Conservation (phyloP, 2,888 invertebrate species). For the Caenorhabditis macrosperma region DNA sequence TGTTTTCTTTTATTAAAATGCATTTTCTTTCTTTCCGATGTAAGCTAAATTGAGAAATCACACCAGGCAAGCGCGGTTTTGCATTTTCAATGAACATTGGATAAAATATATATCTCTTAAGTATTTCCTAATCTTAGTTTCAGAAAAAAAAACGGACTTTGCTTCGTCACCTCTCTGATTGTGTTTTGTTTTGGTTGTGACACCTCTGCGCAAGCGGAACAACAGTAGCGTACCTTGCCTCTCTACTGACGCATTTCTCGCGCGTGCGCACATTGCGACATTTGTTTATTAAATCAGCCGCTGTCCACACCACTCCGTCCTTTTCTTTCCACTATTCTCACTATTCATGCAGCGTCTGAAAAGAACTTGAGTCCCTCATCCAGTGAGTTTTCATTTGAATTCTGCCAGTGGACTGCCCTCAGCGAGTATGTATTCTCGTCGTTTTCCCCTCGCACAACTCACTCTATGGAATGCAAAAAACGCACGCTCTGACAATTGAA, state of each 20-base stretch:
- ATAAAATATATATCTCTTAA: no score
- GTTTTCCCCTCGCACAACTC: background rate
- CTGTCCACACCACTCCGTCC: background rate
- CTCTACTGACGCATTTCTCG: conserved; percentile 20
- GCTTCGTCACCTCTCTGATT: background rate
- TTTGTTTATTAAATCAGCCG: conserved; percentile 33
- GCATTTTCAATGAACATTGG: no score
- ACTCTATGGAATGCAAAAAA: background rate
- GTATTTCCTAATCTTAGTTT: no score
- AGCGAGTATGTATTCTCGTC: no score
- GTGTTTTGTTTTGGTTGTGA: background rate
- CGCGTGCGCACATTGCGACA: background rate
- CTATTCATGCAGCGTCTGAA: background rate
- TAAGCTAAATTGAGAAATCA: no score
- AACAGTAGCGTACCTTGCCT: background rate
- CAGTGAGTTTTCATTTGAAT: conserved; percentile 13
- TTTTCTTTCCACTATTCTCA: background rate
- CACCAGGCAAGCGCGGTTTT: no score
- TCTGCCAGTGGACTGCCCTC: no score
- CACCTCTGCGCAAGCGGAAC: background rate
- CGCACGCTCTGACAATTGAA: background rate
- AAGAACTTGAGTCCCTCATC: conserved; percentile 1
- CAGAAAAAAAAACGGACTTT: no score
- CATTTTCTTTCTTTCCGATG: background rate
- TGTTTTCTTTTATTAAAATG: background rate